phyloP scores from a whole-genome alignment of 2,888 invertebrate genomes.

The Vandiemenella viatica region DNA sequence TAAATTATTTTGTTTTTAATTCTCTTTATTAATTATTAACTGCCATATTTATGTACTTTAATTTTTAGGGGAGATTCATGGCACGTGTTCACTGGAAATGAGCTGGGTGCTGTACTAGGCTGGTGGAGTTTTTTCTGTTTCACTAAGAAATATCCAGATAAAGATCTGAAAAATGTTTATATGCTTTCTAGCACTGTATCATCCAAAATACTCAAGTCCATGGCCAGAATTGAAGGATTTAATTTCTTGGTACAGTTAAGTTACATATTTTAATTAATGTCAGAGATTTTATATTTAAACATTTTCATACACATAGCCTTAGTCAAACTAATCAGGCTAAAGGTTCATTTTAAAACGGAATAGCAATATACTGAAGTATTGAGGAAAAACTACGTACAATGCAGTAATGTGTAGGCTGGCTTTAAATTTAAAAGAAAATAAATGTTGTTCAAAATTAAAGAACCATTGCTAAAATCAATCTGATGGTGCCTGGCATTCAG shows the following conservation, averaged over 20 bases:
- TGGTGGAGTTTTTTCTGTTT: constrained; percentile 75
- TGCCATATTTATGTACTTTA: background rate
- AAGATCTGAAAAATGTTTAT: constrained; percentile 46
- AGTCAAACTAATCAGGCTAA: no score
- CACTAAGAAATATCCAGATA: constrained; percentile 31
- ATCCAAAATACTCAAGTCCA: constrained; percentile 77
- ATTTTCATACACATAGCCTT: no score
- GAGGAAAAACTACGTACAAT: no score
- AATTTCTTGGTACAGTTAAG: constrained; percentile 45
- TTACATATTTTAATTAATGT: no score
- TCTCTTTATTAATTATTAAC: background rate
- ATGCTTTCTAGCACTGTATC: constrained; percentile 91
- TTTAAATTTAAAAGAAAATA: no score
- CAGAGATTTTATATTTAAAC: constrained; percentile 2
- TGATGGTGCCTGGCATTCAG: no score
- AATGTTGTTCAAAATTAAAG: no score
- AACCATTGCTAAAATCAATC: no score
- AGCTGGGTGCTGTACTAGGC: constrained; percentile 81
- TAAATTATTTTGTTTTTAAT: background rate
- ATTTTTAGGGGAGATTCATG: no score
- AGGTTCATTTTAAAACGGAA: no score
- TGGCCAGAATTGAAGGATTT: constrained; percentile 65
- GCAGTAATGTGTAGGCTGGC: no score
- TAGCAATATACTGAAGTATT: no score
- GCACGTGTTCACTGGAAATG: constrained; percentile 90